Base-by-base conservation (phyloP, 2,888 invertebrate species). In the Drosophila meridiana region DNA sequence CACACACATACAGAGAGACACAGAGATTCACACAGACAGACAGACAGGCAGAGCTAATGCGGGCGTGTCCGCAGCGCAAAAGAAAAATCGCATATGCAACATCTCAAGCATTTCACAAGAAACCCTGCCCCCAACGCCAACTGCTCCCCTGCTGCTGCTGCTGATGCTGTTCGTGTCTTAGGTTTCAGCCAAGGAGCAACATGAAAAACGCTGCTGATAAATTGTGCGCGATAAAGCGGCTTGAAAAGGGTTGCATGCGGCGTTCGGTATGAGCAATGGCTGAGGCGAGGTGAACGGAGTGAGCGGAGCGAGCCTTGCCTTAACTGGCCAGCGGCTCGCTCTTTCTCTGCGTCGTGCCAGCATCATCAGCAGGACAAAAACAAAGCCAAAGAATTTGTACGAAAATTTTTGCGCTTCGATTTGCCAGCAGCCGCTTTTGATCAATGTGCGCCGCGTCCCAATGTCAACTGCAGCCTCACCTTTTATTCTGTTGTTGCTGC, bases 341-440 rank as follows among this genome's bases (percentile, higher is more conserved):
- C 3, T 3, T 34, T 43, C 45, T 11, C 36, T 8, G 14, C 9
- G 48, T 72, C 76, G 69, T 80, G 78, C 78, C 71, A 78, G 65
- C 78, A 70, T 73, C 74, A 67, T 32, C 20, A 26, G 26, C 26
- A 58, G 45, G 26, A 45, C 56, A 71, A 65, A 82, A 70, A 69
- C 77, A 76, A 83, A 80, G 86, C 86, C 62, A 47, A 88, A 82
- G 87, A 87, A 87, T 87, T 90, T 87, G 90, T 87, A 87, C 87
- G 77, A 89, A 87, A 88, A 87, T 87, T 76, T 75, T 90, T 87
- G 90, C 89, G 89, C 86, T 88, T 90, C 90, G 83, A 88, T 88
- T 77, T 69, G 88, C 82, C 78, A 73, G 70, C 58, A 69, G 73
- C 73, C 74, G 83, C 88, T 85, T 84, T 84, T 85, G 89, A 85